A percentile compares a stretch with the other conserved stretches of the same genome.
These are phyloP conservation scores for Cariama cristata DNA, from an alignment of 2,113 vertebrate genomes.

Conservation along the genomic window DNA sequence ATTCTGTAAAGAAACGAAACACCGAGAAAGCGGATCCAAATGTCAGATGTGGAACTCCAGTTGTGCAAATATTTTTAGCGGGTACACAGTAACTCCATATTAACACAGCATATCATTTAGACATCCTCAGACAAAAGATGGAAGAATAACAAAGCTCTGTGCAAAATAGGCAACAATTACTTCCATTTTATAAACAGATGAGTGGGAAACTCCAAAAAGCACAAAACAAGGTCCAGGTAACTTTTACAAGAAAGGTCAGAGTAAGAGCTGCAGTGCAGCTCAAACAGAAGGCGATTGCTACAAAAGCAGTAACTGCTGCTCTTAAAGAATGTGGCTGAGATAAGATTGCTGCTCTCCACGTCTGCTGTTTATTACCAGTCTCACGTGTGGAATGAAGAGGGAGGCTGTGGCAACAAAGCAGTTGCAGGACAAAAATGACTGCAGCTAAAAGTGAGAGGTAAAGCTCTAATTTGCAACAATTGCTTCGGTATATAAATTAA, in stretches of 20 bases:
- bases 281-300: not conserved
- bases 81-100: not conserved
- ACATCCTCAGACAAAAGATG: not conserved
- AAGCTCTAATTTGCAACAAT: not conserved
- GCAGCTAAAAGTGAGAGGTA: not conserved
- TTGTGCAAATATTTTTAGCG: not conserved
- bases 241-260: not conserved
- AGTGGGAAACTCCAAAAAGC: not conserved
- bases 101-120: not conserved
- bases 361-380: not conserved
- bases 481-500: not conserved
- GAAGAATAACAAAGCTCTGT: not conserved
- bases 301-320: not conserved
- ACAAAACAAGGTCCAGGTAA: not conserved
- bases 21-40: not conserved
- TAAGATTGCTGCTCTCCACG: not conserved
- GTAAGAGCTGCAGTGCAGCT: not conserved
- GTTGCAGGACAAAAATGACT: not conserved
- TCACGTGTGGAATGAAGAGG: not conserved
- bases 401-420: not conserved
- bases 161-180: not conserved
- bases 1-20: not conserved
- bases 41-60: not conserved
- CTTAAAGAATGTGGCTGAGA: not conserved
- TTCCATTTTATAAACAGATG: not conserved